Evolutionary conservation across 2,888 invertebrate species (phyloP).

Genomic region (Eueremaeus valkanovi): DNA sequence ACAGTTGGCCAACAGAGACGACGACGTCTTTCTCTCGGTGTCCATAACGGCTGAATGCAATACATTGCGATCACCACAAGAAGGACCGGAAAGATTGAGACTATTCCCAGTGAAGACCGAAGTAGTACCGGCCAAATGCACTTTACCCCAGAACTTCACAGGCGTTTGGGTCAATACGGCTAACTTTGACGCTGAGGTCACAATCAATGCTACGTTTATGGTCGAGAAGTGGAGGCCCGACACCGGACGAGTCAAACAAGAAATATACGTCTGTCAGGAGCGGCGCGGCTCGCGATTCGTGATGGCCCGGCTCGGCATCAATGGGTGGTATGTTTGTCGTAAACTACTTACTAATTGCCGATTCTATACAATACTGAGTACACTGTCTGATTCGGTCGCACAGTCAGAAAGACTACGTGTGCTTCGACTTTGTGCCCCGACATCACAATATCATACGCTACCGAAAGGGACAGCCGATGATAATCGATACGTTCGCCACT

Average conservation of each 20-base stretch:
- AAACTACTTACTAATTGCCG: not conserved
- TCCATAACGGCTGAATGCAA: slow-evolving; percentile 92
- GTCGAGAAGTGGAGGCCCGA: slow-evolving; percentile 93
- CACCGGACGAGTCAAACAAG: slow-evolving; percentile 71
- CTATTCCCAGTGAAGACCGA: slow-evolving; percentile 69
- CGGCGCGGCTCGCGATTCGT: slow-evolving; percentile 77
- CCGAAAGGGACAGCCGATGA: slow-evolving; percentile 65
- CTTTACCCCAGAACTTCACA: slow-evolving; percentile 85
- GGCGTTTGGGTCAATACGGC: slow-evolving; percentile 97
- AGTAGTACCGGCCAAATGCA: slow-evolving; percentile 82
- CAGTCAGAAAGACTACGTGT: slow-evolving; percentile 94
- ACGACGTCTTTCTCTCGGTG: slow-evolving; percentile 83
- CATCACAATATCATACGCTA: slow-evolving; percentile 94
- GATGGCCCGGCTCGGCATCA: slow-evolving; percentile 94
- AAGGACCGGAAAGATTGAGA: slow-evolving; percentile 81
- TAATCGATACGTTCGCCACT: slow-evolving; percentile 82
- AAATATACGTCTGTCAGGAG: slow-evolving; percentile 89
- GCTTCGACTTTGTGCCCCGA: slow-evolving; percentile 90
- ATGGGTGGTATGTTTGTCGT: slow-evolving; percentile 67
- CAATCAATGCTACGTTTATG: slow-evolving; percentile 92
- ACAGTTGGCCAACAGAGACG: slow-evolving; percentile 79
- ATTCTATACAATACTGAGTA: not conserved
- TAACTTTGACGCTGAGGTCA: slow-evolving; percentile 88
- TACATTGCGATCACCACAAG: slow-evolving; percentile 84
- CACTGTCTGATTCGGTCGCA: not conserved